A percentile compares a stretch with the other conserved stretches of the same genome.
These are phyloP conservation scores for Theodoxus fluviatilis DNA, from an alignment of 2,888 invertebrate species.

Conservation along the genomic window DNA sequence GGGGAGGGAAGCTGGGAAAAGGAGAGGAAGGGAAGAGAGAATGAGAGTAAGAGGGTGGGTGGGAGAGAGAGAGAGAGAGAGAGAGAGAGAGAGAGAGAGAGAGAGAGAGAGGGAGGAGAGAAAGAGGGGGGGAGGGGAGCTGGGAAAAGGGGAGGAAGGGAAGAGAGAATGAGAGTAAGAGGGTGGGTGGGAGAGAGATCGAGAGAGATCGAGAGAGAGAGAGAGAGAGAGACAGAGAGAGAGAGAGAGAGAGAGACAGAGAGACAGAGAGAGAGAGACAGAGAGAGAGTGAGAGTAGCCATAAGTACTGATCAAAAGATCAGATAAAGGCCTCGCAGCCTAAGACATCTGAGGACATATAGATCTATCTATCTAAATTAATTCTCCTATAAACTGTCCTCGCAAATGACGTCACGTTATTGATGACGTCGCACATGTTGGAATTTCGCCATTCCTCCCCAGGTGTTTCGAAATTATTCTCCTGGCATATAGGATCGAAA, in stretches of 20 bases:
- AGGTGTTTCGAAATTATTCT: too few species aligned
- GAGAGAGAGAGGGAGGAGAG: not conserved
- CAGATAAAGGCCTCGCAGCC: too few species aligned
- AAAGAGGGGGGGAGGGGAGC: not conserved
- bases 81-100: constrained; percentile 24
- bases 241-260: not conserved
- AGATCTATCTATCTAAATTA: too few species aligned
- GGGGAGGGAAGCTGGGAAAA: not conserved
- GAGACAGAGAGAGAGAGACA: not conserved
- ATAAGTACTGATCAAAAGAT: not conserved
- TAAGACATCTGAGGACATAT: too few species aligned
- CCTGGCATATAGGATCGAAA: too few species aligned
- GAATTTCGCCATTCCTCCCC: too few species aligned
- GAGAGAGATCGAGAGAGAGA: not conserved
- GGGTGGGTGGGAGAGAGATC: not conserved
- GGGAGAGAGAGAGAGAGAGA: constrained; percentile 20
- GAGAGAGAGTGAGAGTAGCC: not conserved
- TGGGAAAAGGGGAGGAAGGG: not conserved
- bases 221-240: constrained; percentile 3
- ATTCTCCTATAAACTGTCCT: too few species aligned
- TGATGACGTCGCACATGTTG: too few species aligned
- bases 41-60: constrained; percentile 4
- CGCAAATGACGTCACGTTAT: too few species aligned
- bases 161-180: too few species aligned
- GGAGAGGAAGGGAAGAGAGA: constrained; percentile 6